Base-by-base conservation (phyloP, 2,113 vertebrate genomes). In the Glaucomys volans region DNA sequence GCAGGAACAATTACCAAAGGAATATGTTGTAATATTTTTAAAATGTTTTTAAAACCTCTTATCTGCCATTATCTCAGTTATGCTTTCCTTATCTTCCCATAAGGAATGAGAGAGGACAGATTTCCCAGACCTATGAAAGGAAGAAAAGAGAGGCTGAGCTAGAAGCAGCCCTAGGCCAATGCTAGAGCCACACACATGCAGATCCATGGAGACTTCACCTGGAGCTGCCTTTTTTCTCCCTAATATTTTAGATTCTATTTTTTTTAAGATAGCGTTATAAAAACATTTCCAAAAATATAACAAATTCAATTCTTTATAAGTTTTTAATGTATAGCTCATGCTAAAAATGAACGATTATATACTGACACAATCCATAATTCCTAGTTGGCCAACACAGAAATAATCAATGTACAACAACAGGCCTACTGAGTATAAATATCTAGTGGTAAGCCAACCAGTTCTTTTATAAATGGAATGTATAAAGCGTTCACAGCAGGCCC, bases 371-470 rank as follows among this genome's bases (percentile, higher is more conserved):
- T 87, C 54, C 47, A 50, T 94, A 94, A 96, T 94, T 97, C 87
- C 83, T 81, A 95, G 47, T 67, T 89, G 91, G 72, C 93, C 22
- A 52, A 89, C 50, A 89, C 35, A 97, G 87, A 97, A 95, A 93
- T 67, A 84, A 92, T 90, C 81, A 84, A 85, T 80, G 47, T 20
- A 3, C 52, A 95, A 89, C 37, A 95, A 64, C 4, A 79, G 52
- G 6, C 16, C 66, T 96, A 92, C 59, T 91, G 96, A 94, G 96
- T 47, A 71, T 72, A 69, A 91, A 76, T 83, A 72, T 24, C 30
- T 11, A 95, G 82, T 20, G 91, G 17, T 40, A 80, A 82, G 13
- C 35, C 93, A 97, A 96, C 35, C 76, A 88, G 50, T 57, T 85
- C 32, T 92, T 93, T 80, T 35, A 54, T 66, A 95, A 95, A 71